Evolutionary conservation across 2,113 vertebrate genomes (phyloP).

Genomic region (Sceloporus tristichus): DNA sequence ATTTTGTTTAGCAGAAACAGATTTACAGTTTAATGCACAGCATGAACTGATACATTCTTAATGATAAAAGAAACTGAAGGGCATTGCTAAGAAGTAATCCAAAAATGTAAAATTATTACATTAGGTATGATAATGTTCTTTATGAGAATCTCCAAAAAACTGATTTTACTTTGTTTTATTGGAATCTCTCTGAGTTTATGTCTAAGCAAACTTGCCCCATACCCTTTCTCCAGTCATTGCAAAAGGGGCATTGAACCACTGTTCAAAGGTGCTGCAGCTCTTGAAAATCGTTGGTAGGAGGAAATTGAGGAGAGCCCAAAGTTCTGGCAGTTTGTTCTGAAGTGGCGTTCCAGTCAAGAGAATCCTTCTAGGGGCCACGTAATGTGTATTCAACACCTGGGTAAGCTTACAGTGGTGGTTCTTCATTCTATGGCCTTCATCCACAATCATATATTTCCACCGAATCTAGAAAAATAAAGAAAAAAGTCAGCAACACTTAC

Average conservation of each 20-base stretch:
- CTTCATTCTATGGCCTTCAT: constrained; percentile 98
- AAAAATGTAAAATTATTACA: not conserved
- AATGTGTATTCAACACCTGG: constrained; percentile 97
- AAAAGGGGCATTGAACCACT: constrained; percentile 99
- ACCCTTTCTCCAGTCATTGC: constrained; percentile 99
- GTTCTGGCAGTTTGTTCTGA: constrained; percentile 97
- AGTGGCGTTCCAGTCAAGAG: constrained; percentile 94
- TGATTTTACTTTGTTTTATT: not conserved
- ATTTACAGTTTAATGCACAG: not conserved
- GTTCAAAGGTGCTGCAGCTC: constrained; percentile 98
- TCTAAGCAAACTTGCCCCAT: constrained; percentile 42
- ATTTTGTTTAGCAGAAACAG: not conserved
- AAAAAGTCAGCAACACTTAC: not conserved
- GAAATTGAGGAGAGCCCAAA: constrained; percentile 98
- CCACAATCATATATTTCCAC: constrained; percentile 99
- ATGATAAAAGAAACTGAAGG: not conserved
- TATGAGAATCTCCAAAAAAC: not conserved
- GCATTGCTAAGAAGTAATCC: not conserved
- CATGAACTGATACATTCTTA: not conserved
- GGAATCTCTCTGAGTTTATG: not conserved
- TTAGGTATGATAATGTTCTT: not conserved
- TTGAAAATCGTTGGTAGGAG: constrained; percentile 98
- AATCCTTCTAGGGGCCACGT: constrained; percentile 93
- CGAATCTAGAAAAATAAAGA: constrained; percentile 83
- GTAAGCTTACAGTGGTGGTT: constrained; percentile 98